Conservation (phyloP, 2,113 vertebrate genomes). For the Hirundichthys speculiger region DNA sequence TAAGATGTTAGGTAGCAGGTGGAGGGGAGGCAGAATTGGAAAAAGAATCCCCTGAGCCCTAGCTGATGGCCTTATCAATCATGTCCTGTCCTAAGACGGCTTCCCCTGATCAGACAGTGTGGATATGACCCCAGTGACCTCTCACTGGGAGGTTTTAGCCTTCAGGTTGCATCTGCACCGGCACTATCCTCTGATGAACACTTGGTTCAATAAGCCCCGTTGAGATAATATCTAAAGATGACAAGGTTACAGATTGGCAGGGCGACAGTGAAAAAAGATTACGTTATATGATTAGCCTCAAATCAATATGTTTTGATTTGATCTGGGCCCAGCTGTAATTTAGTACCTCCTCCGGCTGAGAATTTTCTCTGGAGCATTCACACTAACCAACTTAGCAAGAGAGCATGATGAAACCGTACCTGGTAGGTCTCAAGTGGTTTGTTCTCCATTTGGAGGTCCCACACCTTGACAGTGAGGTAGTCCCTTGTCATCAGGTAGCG, state of each 20-base stretch:
- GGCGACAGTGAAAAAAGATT: conserved; percentile 66
- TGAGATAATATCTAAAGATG: conserved; percentile 48
- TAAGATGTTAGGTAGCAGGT: conserved; percentile 62
- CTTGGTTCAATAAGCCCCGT: conserved; percentile 54
- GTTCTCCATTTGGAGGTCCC: conserved; percentile 98
- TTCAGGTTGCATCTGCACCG: conserved; percentile 36
- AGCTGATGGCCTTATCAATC: conserved; percentile 67
- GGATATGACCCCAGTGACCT: conserved; percentile 57
- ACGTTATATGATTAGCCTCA: conserved; percentile 65
- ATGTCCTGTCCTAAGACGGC: conserved; percentile 59
- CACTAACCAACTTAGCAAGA: neutral
- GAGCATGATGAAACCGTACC: conserved; percentile 67
- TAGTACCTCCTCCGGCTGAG: conserved; percentile 23
- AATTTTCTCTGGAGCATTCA: neutral
- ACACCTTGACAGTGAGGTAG: conserved; percentile 96
- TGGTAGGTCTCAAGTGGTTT: conserved; percentile 95
- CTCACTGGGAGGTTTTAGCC: conserved; percentile 66
- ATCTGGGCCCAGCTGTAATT: conserved; percentile 33
- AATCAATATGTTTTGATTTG: conserved; percentile 72
- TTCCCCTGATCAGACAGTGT: conserved; percentile 49
- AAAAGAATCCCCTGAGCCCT: conserved; percentile 38
- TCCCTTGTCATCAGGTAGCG: conserved; percentile 96
- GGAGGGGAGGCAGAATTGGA: conserved; percentile 47
- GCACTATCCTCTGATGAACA: conserved; percentile 52
- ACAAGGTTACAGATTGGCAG: conserved; percentile 46